Evolutionary conservation across 2,888 invertebrate genomes (phyloP).

Genomic region (Drosophila nr. perissopoda): DNA sequence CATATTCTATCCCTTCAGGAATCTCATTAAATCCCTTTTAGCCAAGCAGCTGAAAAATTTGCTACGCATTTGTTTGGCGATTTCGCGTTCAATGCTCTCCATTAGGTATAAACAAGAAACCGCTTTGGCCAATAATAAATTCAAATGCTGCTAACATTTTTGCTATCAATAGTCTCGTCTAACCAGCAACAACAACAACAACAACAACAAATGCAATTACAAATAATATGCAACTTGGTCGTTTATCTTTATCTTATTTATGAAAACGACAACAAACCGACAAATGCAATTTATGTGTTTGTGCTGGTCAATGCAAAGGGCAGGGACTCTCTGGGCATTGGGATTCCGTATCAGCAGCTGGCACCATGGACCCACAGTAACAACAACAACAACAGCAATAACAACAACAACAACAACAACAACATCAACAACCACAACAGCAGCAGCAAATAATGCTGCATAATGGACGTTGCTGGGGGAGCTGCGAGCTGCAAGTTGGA

Average conservation of each 20-base stretch:
- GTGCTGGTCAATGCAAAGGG: slow-evolving; percentile 73
- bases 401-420: slow-evolving; percentile 12
- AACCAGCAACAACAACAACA: slow-evolving; percentile 45
- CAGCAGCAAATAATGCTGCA: slow-evolving; percentile 76
- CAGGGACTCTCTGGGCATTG: slow-evolving; percentile 48
- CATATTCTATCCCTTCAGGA: slow-evolving; percentile 32
- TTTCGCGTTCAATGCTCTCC: slow-evolving; percentile 60
- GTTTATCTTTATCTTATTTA: slow-evolving; percentile 83
- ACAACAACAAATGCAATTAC: slow-evolving; percentile 82
- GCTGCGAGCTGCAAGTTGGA: slow-evolving; percentile 45
- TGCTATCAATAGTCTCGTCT: slow-evolving; percentile 70
- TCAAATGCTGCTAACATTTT: slow-evolving; percentile 75
- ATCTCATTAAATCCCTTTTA: slow-evolving; percentile 59
- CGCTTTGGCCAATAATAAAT: slow-evolving; percentile 73
- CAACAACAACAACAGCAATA: slow-evolving; percentile 18
- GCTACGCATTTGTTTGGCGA: slow-evolving; percentile 60
- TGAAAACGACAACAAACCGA: slow-evolving; percentile 84
- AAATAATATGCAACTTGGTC: slow-evolving; percentile 84
- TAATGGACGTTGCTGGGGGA: slow-evolving; percentile 64
- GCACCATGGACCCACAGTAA: slow-evolving; percentile 32
- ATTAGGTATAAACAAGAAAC: slow-evolving; percentile 65
- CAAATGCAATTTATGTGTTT: slow-evolving; percentile 84
- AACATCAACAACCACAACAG: slow-evolving; percentile 25
- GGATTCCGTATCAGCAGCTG: slow-evolving; percentile 62
- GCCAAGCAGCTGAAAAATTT: slow-evolving; percentile 46